These are phyloP conservation scores for Procapra przewalskii DNA, from an alignment of 2,113 vertebrate genomes.

Conservation along the genomic window DNA sequence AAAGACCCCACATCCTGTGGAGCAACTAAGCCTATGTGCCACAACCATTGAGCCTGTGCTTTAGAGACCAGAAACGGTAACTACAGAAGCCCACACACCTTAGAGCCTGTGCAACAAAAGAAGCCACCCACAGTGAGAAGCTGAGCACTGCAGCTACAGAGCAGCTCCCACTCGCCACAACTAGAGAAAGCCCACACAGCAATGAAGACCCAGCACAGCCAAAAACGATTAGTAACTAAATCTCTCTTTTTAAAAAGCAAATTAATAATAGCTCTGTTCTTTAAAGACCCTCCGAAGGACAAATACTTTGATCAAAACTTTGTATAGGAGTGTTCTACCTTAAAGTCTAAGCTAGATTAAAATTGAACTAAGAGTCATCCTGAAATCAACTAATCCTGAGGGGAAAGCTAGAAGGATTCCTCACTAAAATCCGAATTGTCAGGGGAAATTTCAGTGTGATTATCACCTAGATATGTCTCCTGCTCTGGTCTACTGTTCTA, in stretches of 20 bases:
- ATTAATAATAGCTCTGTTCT: not conserved
- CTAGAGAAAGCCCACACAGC: not conserved
- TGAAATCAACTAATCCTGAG: not conserved
- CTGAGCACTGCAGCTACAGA: accelerated
- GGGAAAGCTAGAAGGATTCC: not conserved
- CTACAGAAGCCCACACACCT: not conserved
- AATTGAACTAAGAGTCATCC: not conserved
- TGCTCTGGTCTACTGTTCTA: not conserved
- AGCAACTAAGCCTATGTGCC: not conserved
- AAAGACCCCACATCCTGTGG: not conserved
- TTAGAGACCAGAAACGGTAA: not conserved
- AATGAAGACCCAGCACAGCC: not conserved
- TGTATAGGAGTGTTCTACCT: not conserved
- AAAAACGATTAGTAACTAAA: not conserved
- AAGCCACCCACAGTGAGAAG: not conserved
- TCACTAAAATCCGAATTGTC: not conserved
- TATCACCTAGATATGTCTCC: not conserved
- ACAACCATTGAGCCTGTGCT: not conserved
- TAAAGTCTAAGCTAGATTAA: not conserved
- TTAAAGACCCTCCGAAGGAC: not conserved
- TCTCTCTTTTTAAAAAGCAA: not conserved
- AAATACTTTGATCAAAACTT: not conserved
- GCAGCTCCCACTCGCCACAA: not conserved
- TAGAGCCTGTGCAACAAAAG: not conserved
- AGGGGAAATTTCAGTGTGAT: not conserved